phyloP scores from a whole-genome alignment of 1,140 invertebrate species.

The Drosophila teissieri region DNA sequence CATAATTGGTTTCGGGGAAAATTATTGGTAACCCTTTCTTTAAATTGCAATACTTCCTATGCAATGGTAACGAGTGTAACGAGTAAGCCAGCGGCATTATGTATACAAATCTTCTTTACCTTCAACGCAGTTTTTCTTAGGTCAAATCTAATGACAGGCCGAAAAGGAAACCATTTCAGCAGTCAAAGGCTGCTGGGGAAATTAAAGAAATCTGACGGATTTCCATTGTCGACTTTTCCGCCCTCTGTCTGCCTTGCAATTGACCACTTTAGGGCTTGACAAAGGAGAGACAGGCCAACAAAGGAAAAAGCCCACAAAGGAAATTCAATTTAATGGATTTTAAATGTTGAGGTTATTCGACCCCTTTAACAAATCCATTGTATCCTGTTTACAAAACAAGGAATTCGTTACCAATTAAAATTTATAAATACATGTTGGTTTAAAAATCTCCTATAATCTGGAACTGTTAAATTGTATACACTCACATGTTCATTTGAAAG shows the following conservation, averaged over 20 bases:
- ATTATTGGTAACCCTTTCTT: no score
- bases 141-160: constrained; percentile 14
- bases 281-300: constrained; percentile 25
- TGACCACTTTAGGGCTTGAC: constrained; percentile 38
- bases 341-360: constrained; percentile 18
- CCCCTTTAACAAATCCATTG: constrained; percentile 3
- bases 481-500: no score
- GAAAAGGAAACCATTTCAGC: constrained; percentile 8
- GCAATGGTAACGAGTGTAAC: no score
- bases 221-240: constrained; percentile 43
- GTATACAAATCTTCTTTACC: background rate
- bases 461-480: background rate
- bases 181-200: constrained; percentile 34
- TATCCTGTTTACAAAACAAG: background rate
- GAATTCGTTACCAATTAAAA: constrained; percentile 16
- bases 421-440: background rate
- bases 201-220: constrained; percentile 50
- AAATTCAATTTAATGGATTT: constrained; percentile 42
- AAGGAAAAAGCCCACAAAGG: constrained; percentile 40
- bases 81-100: no score
- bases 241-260: constrained; percentile 24
- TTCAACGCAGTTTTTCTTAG: constrained; percentile 7
- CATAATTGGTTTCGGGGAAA: background rate
- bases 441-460: background rate
- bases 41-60: no score